Percentiles rank a stretch among this genome's conserved stretches.
Evolutionary conservation across 2,888 invertebrate genomes (phyloP).

Genomic region (Caenorhabditis parvicauda): DNA sequence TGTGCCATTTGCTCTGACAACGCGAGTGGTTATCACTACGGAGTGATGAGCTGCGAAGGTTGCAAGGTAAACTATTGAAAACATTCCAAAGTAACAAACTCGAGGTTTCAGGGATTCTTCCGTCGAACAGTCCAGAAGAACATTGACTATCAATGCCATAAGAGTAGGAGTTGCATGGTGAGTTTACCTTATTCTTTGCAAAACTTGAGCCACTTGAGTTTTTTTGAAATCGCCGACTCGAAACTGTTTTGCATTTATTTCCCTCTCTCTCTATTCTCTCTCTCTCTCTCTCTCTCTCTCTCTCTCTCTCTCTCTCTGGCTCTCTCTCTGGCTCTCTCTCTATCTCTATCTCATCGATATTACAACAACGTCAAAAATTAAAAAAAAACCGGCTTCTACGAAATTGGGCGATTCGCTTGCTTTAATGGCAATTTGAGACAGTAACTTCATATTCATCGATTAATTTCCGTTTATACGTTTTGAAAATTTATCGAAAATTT

Average conservation of each 20-base stretch:
- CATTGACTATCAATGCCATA: slow-evolving; percentile 39
- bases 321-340: not conserved
- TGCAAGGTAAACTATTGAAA: slow-evolving; percentile 29
- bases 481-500: too few species aligned
- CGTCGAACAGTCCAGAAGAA: slow-evolving; percentile 47
- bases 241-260: too few species aligned
- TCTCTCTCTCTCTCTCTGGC: not conserved
- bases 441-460: not conserved
- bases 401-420: not conserved
- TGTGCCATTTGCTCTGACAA: slow-evolving; percentile 42
- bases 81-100: not conserved
- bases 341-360: not conserved
- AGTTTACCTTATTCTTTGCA: slow-evolving; percentile 5
- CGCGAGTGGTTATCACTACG: slow-evolving; percentile 48
- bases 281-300: slow-evolving; percentile 18
- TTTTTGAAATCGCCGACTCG: too few species aligned
- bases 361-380: not conserved
- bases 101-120: slow-evolving; percentile 47
- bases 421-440: not conserved
- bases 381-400: not conserved
- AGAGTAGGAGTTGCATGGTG: slow-evolving; percentile 32
- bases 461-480: not conserved
- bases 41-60: slow-evolving; percentile 48
- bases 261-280: too few species aligned
- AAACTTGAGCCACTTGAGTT: too few species aligned